phyloP scores from a whole-genome alignment of 2,888 invertebrate species.

The Ophonus ardosiacus region DNA sequence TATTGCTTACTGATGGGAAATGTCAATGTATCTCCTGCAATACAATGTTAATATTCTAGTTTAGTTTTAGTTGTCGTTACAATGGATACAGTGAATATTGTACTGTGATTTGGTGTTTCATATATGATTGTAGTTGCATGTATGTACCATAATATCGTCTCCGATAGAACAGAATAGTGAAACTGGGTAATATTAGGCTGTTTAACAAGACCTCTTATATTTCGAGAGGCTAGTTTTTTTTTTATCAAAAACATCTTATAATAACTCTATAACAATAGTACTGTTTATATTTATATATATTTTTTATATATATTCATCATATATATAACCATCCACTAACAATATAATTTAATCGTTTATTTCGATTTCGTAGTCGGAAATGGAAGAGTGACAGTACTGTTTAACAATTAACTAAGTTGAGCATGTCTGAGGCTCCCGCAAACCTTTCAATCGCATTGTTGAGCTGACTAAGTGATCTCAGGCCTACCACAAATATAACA shows the following conservation, averaged over 20 bases:
- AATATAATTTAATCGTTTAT: conserved; percentile 59
- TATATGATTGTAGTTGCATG: conserved; percentile 60
- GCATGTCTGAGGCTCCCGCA: conserved; percentile 67
- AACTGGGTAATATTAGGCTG: conserved; percentile 63
- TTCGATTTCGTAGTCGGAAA: conserved; percentile 63
- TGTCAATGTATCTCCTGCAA: conserved; percentile 53
- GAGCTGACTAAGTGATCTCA: conserved; percentile 66
- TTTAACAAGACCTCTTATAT: conserved; percentile 58
- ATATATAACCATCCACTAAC: conserved; percentile 58
- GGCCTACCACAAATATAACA: conserved; percentile 63
- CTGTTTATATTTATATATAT: conserved; percentile 55
- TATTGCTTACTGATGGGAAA: conserved; percentile 53
- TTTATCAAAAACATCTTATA: conserved; percentile 63
- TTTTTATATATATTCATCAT: conserved; percentile 58
- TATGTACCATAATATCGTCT: conserved; percentile 57
- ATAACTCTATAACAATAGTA: conserved; percentile 63
- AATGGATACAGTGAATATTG: conserved; percentile 63
- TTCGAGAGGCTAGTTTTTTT: conserved; percentile 60
- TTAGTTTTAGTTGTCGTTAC: conserved; percentile 51
- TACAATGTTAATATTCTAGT: conserved; percentile 38
- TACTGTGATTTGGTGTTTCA: conserved; percentile 63
- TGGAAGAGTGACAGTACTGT: conserved; percentile 63
- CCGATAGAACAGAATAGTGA: conserved; percentile 59
- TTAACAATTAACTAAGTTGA: conserved; percentile 63
- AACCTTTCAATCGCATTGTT: conserved; percentile 67